Percentiles rank a stretch among this genome's conserved stretches.
Conservation (phyloP, 2,888 invertebrate genomes). For the Gasteruption jaculator region DNA sequence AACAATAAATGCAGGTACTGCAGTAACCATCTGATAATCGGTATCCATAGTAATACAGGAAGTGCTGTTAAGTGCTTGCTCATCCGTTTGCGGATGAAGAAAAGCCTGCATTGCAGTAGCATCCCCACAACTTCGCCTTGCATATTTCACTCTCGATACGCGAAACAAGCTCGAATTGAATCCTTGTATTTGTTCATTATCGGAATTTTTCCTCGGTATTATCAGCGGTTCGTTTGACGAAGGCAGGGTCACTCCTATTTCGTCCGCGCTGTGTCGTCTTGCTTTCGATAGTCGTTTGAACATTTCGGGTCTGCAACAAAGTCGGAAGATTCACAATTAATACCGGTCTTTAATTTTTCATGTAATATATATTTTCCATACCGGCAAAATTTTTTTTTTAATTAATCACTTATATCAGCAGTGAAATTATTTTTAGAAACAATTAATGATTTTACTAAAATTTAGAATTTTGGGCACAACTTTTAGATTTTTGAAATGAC, state of each 20-base stretch:
- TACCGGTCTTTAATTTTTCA: no score
- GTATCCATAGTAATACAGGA: conserved; percentile 42
- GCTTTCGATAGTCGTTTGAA: conserved; percentile 64
- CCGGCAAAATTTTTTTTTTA: no score
- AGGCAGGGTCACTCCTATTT: conserved; percentile 51
- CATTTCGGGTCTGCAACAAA: conserved; percentile 28
- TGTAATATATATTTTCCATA: no score
- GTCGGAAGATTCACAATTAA: no score
- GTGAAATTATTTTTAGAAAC: no score
- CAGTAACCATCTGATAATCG: conserved; percentile 72
- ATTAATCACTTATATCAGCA: no score
- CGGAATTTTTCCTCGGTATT: conserved; percentile 27
- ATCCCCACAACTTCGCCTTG: conserved; percentile 43
- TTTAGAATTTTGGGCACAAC: no score
- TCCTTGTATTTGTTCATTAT: conserved; percentile 28
- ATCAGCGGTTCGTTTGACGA: conserved; percentile 35
- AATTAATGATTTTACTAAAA: no score
- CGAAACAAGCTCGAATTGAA: conserved; percentile 28
- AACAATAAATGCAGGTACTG: conserved; percentile 72
- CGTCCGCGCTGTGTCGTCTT: conserved; percentile 63
- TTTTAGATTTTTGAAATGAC: no score
- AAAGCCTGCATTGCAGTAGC: conserved; percentile 35
- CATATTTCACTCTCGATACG: conserved; percentile 38
- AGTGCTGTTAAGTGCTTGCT: conserved; percentile 25
- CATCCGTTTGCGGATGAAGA: conserved; percentile 25